These are phyloP conservation scores for Prionailurus bengalensis DNA, from an alignment of 2,113 vertebrate species.

Conservation along the genomic window DNA sequence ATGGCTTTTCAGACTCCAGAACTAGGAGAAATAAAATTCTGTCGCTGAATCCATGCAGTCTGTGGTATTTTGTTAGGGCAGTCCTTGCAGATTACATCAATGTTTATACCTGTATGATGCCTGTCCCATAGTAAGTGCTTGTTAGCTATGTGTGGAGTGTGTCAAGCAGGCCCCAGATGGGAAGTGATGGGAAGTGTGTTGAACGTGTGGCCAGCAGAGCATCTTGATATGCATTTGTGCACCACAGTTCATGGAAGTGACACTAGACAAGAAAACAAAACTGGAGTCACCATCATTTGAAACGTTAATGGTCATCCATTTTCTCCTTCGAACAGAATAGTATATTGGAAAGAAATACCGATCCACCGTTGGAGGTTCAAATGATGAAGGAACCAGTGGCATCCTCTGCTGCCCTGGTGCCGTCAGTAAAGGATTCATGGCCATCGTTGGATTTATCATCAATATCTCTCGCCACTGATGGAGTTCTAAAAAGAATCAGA, in stretches of 20 bases:
- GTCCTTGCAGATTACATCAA: background rate
- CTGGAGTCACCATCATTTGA: background rate
- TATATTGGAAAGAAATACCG: slow-evolving; percentile 86
- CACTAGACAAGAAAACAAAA: background rate
- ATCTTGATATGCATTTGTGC: background rate
- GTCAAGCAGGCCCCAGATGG: background rate
- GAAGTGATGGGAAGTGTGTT: background rate
- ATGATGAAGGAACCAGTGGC: slow-evolving; percentile 91
- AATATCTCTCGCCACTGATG: slow-evolving; percentile 93
- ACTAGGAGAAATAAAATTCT: background rate
- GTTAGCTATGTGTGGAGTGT: background rate
- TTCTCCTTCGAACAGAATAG: background rate
- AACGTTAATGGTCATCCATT: background rate
- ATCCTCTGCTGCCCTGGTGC: slow-evolving; percentile 91
- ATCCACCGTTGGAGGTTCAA: slow-evolving; percentile 92
- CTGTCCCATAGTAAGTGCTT: background rate
- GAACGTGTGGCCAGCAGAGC: background rate
- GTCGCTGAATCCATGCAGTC: background rate
- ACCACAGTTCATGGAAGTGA: background rate
- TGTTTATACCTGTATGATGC: background rate
- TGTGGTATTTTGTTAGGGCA: background rate
- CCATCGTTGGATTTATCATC: slow-evolving; percentile 94
- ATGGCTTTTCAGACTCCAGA: background rate
- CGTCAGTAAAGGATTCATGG: slow-evolving; percentile 93
- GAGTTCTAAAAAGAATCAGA: slow-evolving; percentile 89